Evolutionary conservation across 1,140 invertebrate species (phyloP).

Genomic region (Aphaenogaster rudis): DNA sequence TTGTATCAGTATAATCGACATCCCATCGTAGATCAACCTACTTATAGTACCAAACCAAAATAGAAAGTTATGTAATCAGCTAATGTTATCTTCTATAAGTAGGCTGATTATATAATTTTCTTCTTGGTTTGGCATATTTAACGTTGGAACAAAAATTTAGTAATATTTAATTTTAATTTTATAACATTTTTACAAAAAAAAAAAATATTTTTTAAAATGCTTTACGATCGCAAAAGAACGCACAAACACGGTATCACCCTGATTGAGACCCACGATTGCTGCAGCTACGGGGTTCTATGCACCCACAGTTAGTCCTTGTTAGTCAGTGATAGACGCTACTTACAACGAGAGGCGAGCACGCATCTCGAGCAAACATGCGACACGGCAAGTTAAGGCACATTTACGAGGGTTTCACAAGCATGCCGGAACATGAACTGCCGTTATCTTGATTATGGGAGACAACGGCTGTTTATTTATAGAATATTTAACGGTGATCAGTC

Average conservation of each 20-base stretch:
- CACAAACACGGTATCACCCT: slow-evolving; percentile 17
- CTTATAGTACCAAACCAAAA: too few species aligned
- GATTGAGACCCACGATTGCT: slow-evolving; percentile 19
- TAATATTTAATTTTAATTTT: neutral
- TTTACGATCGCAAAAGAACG: neutral
- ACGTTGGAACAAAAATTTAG: neutral
- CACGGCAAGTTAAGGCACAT: slow-evolving; percentile 73
- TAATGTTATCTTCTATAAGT: too few species aligned
- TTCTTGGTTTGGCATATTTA: neutral
- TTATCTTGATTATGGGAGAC: slow-evolving; percentile 22
- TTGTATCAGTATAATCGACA: neutral
- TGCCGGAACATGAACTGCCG: slow-evolving; percentile 56
- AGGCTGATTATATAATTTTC: neutral
- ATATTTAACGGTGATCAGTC: slow-evolving; percentile 20
- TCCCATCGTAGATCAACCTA: neutral
- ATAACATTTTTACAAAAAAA: neutral
- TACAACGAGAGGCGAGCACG: slow-evolving; percentile 84
- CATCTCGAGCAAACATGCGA: slow-evolving; percentile 80
- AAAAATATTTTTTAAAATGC: neutral
- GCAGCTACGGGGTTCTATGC: slow-evolving; percentile 33
- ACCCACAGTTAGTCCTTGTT: slow-evolving; percentile 81
- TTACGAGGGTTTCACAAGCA: slow-evolving; percentile 65
- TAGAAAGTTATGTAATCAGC: too few species aligned
- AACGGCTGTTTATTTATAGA: slow-evolving; percentile 22
- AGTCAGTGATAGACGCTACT: slow-evolving; percentile 83